These are phyloP conservation scores for Aphaenogaster rudis DNA, from an alignment of 1,140 invertebrate species.

Conservation along the genomic window DNA sequence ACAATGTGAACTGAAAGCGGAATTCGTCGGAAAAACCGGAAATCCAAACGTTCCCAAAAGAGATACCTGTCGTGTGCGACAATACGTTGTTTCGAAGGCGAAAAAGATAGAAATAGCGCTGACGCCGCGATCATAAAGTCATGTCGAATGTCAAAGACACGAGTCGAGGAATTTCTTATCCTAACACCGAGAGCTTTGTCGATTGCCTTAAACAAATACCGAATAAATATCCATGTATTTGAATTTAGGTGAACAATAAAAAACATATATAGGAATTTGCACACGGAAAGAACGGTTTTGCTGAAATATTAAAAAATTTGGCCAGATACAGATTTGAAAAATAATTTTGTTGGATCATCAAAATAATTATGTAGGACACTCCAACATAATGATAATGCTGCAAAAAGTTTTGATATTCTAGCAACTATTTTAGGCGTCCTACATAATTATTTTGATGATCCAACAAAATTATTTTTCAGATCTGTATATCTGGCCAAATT, in stretches of 20 bases:
- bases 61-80: constrained; percentile 16
- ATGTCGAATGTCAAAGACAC: not conserved
- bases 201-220: not conserved
- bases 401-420: no score
- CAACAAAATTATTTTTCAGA: no score
- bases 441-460: no score
- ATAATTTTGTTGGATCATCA: no score
- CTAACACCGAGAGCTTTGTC: not conserved
- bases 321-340: no score
- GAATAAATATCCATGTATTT: not conserved
- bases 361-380: no score
- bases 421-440: no score
- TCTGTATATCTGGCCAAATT: no score
- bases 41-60: constrained; percentile 26
- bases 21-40: constrained; percentile 39
- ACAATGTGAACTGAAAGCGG: constrained; percentile 19
- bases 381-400: no score
- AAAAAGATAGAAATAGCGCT: not conserved
- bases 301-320: no score
- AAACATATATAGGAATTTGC: not conserved
- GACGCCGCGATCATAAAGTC: not conserved
- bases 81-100: not conserved
- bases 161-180: not conserved
- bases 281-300: no score
- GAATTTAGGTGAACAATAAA: not conserved